Evolutionary conservation across 2,888 invertebrate species (phyloP).

Genomic region (Protonemura montana): DNA sequence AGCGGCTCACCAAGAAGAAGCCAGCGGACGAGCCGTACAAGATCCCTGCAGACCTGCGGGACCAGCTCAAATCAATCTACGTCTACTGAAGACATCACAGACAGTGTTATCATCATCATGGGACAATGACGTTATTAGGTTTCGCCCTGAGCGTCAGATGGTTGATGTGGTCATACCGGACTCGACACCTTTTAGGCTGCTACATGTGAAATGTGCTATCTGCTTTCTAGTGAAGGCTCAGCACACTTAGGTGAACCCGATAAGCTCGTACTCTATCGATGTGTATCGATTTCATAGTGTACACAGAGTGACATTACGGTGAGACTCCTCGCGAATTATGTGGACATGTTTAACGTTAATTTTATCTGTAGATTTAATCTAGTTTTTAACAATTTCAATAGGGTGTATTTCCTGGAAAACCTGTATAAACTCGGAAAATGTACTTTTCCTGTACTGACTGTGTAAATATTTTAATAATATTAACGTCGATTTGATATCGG

Average conservation of each 20-base stretch:
- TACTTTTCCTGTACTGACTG: neutral
- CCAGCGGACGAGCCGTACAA: conserved; percentile 81
- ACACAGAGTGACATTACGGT: too few species aligned
- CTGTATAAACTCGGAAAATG: neutral
- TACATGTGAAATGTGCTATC: too few species aligned
- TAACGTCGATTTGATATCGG: neutral
- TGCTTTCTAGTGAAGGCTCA: too few species aligned
- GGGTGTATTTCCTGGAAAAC: neutral
- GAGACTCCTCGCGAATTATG: neutral
- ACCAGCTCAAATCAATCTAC: conserved; percentile 87
- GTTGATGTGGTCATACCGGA: too few species aligned
- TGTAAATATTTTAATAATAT: neutral
- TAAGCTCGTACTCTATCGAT: neutral
- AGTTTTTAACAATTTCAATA: neutral
- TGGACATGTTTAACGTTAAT: neutral
- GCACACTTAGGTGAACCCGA: neutral
- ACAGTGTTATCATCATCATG: too few species aligned
- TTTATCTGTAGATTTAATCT: neutral
- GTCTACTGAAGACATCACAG: conserved; percentile 69
- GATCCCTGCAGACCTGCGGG: conserved; percentile 86
- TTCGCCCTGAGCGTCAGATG: too few species aligned
- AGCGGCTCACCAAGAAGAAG: conserved; percentile 84
- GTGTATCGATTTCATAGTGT: too few species aligned
- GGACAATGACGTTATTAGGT: too few species aligned
- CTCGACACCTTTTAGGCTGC: too few species aligned